Base-by-base conservation (phyloP, 2,888 invertebrate genomes). In the Hofmannophila pseudospretella region DNA sequence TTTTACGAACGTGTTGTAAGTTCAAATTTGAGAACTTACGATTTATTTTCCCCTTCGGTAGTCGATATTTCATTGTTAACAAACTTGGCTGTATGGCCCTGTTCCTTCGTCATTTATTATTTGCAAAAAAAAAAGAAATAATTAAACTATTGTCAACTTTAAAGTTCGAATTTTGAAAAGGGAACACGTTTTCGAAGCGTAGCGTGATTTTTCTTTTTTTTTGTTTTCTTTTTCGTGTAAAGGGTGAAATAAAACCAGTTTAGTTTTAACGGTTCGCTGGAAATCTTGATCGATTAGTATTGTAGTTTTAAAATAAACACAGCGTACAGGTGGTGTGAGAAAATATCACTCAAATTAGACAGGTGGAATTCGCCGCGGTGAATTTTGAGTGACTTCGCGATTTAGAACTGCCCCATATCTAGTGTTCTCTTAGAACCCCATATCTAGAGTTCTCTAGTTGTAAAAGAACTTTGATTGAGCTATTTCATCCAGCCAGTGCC, bases 61-160 rank as follows among this genome's bases (percentile, higher is more conserved):
- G 36, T 38, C 57, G 60, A 61, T 65, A 60, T 56, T 58, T 58
- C 55, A 60, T 63, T 59, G 60, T 57, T 48, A 49, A 34, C 51
- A 41, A 52, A 54, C 64, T 48, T 63, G 57, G 64, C 59, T 60
- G 52, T 49, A 56, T 55, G 55, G 57, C 56, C 57, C 59, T 60
- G 62, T 72, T 67, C 67, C 64, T 61, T 55, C 47, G 58, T 51
- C 61, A 58, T 61, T 62, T 64, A 55, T 66, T 58, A 62, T 58
- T 67, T 49, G 75, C 51, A 71, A 81, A 78, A 75, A 66, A 62
- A 60, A 53, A 71, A 81, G 77, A 75, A 52, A 44, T 58, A 66
- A 51, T 55, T 57, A 45, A 7, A 44, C 60, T 52, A 73, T 76
- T 78, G 74, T 74, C 47, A 41, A 57, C 39, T 46, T 48, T 26